Evolutionary conservation across 1,140 invertebrate genomes (phyloP).

Genomic region (Musca vetustissima): DNA sequence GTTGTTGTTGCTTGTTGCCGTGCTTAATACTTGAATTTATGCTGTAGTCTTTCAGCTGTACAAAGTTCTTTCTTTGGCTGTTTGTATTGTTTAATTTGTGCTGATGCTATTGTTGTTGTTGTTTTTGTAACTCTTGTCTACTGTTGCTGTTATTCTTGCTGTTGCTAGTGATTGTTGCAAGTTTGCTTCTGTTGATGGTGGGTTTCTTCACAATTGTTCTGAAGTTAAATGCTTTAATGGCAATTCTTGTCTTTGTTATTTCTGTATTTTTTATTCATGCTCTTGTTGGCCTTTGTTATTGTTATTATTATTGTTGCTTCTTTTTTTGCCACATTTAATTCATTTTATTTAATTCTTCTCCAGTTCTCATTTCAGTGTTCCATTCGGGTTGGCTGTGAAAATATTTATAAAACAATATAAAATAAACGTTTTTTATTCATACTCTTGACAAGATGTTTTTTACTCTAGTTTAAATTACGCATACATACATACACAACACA

Average conservation of each 20-base stretch:
- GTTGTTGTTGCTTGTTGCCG: slow-evolving; percentile 8
- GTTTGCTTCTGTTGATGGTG: slow-evolving; percentile 5
- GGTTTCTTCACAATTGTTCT: background rate
- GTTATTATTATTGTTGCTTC: background rate
- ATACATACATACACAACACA: too few relatives aligned
- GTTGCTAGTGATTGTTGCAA: slow-evolving; percentile 5
- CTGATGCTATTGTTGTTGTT: background rate
- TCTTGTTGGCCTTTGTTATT: slow-evolving; percentile 1
- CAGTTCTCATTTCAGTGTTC: background rate
- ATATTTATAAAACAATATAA: slow-evolving; percentile 19
- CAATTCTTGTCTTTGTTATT: slow-evolving; percentile 3
- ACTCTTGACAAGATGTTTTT: too few relatives aligned
- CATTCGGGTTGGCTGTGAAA: background rate
- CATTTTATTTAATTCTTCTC: background rate
- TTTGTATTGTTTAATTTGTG: slow-evolving; percentile 15
- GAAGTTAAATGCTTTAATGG: background rate
- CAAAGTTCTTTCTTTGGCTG: background rate
- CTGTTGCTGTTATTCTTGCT: background rate
- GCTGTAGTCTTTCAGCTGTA: background rate
- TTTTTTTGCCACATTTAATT: background rate
- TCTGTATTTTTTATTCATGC: slow-evolving; percentile 9
- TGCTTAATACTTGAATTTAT: background rate
- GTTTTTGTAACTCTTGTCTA: background rate
- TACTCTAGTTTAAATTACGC: too few relatives aligned
- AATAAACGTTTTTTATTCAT: too few relatives aligned